Base-by-base conservation (phyloP, 92 coral and sea anemone species). In the Umimayanthus chanpuru region DNA sequence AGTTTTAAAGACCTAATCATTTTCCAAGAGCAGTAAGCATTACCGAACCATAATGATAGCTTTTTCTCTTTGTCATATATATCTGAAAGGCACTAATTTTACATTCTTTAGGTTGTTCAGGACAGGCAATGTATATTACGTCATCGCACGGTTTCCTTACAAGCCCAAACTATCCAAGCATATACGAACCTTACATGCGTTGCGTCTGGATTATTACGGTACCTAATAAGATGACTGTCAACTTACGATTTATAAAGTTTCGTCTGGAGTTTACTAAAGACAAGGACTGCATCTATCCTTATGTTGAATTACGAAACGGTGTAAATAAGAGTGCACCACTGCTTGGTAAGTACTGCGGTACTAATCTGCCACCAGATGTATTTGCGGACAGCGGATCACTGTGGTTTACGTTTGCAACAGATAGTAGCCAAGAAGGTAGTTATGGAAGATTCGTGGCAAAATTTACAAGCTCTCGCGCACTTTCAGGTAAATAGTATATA, bases 111-210 rank as follows among this genome's bases (percentile, higher is more conserved):
- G 82, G 82, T 29, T 78, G 82, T 40, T 78, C 65, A 43, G 39
- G 61, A 44, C 38, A n/a, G 18, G 66, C 82, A 2, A 49, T 39
- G 21, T 16, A 30, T 29, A 78, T 78, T 26, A 44, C 4, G 2
- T 78, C 82, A 50, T 50, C 65, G 14, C 49, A 30, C 39, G 82
- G 82, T 5, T 28, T 49, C 36, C 21, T 78, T 43, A 78, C 58
- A 14, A 78, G 66, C 66, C 82, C 82, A 78, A 78, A 78, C 9
- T 78, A 78, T 50, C 82, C 82, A 0, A 78, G 82, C 40, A 78
- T 30, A 10, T 78, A n/a, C 41, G 82, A 78, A 50, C 82, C 82
- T 1, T 44, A 78, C 82, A 78, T 43, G 66, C 28, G 66, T 78
- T 78, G 82, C 26, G 66, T 49, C 21, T 78, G 82, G 82, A 53